Evolutionary conservation across 2,888 invertebrate genomes (phyloP), one percentile per base, ranked within the genome.

Genomic region (Metacarcinus magister): DNA sequence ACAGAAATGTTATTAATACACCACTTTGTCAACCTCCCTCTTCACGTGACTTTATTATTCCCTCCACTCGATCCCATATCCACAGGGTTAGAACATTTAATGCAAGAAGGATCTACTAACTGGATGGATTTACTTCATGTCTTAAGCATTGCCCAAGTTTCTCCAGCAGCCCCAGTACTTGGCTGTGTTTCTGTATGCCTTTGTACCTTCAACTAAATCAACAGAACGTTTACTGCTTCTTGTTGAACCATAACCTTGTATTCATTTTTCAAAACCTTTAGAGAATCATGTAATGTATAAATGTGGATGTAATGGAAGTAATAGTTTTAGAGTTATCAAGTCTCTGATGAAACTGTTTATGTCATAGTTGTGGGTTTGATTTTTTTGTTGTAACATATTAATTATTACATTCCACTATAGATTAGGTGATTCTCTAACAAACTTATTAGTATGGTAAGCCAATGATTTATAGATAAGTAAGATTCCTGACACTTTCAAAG

Each of bases 241-340:
- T 87, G 87, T 87, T 87, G 32, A 87, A 87, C 39, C 39, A 87
- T 87, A 87, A 87, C 87, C 87, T 39, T 87, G 87, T 87, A 39
- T 32, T 3, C 19, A 32, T 32, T 32, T 87, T 87, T 39, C 39
- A 39, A 87, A 87, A 32, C 87, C 39, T n/a, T 39, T 75, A 87
- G 87, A 19, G 87, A 39, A 39, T 13, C 87, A 87, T 16, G 39
- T 87, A 39, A 87, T 87, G 39, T 39, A 87, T 4, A 87, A 39
- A 87, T n/a, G 39, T 39, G 87, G 87, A 39, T 87, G 87, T 39
- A 39, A 39, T 87, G 10, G 16, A 87, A 39, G 39, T 16, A 39
- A 87, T 87, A 87, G 10, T 87, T 54, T 87, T 13, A 87, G 3
- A 87, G 87, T 39, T 87, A 39, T 87, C 39, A 16, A 32, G 39